Conservation (phyloP, 2,797 vertebrate species). For the Lacerta bilineata region DNA sequence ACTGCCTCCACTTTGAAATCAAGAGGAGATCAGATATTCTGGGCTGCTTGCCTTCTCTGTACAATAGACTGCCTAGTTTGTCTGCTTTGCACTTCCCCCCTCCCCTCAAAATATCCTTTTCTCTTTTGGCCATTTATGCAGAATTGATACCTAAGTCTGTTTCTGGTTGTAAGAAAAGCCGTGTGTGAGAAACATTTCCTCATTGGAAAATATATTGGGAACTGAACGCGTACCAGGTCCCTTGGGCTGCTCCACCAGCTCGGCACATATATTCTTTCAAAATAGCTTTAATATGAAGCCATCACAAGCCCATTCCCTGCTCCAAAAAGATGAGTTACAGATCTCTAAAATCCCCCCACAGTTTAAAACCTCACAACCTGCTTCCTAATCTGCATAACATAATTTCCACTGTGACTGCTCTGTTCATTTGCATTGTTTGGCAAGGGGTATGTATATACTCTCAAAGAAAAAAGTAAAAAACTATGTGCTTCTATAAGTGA, state of each 20-base stretch:
- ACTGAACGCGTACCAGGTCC: not conserved
- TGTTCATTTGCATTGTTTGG: no score
- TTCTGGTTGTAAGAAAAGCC: not conserved
- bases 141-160: not conserved
- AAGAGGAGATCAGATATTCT: not conserved
- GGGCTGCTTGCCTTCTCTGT: not conserved
- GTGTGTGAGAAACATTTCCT: not conserved
- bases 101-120: not conserved
- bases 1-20: not conserved
- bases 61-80: not conserved
- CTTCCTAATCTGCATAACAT: not conserved
- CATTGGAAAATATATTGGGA: not conserved
- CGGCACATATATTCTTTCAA: not conserved
- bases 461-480: not conserved
- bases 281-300: not conserved
- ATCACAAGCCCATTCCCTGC: not conserved
- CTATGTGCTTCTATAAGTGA: not conserved
- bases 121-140: not conserved
- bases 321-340: not conserved
- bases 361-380: not conserved
- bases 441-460: not conserved
- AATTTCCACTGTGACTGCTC: not conserved
- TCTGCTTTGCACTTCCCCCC: not conserved
- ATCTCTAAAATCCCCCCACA: not conserved
- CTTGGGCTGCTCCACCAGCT: not conserved